Base-by-base conservation (phyloP, 2,888 invertebrate genomes). In the Oegoconia quadripuncta region DNA sequence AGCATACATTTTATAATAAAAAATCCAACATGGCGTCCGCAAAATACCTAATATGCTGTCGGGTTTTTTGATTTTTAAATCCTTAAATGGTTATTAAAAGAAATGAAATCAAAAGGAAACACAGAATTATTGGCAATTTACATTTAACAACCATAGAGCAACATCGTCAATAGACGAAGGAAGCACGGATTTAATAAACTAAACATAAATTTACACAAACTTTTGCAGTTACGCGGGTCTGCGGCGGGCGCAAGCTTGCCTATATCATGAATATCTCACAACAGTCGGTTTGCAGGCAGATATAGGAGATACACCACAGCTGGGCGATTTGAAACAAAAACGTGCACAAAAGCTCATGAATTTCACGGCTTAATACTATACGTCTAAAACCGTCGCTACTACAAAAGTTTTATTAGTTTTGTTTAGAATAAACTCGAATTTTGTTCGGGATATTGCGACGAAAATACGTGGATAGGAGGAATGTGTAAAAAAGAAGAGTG, bases 261-360 rank as follows among this genome's bases (percentile, higher is more conserved):
- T 23, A 37, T 37, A 34, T 41, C 41, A 41, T 41, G 41, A 41
- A 41, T 41, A 41, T 37, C 22, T 36, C 29, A 40, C 35, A 18
- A 13, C 14, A 11, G 15, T 35, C 17, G 27, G 17, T 11, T 25
- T 17, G 18, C 9, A n/a, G 25, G 28, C 15, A 35, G 35, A 11
- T 13, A n/a, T n/a, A n/a, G 22, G 7, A 34, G n/a, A 33, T 22
- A 23, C 8, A 20, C 14, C 22, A n/a, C n/a, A 11, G 29, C 22
- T n/a, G 14, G 18, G 31, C 27, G 37, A 28, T 33, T 27, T 23
- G 32, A 38, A 14, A 18, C 12, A 33, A 14, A n/a, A 17, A 32
- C 38, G 38, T 25, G 32, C 15, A 14, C 25, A 25, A 25, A 25
- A 33, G 31, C 27, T 35, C 35, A 40, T 35, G 35, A 40, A 40